These are phyloP conservation scores for Hylaeus anthracinus DNA, from an alignment of 1,140 invertebrate species.

Conservation along the genomic window DNA sequence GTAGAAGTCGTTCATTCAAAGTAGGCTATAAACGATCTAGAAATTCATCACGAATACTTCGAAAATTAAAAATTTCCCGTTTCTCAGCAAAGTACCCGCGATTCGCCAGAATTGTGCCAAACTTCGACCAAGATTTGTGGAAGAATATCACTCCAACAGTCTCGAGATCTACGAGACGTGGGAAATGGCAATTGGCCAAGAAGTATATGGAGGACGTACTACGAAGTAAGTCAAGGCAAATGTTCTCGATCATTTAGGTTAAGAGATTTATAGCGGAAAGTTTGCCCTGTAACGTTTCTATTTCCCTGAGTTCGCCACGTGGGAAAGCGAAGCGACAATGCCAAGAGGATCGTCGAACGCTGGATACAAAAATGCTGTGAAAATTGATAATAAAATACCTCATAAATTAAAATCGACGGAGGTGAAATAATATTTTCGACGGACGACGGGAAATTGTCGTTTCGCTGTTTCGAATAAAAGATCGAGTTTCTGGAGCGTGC, in stretches of 20 bases:
- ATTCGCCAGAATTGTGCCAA: neutral
- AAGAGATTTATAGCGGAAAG: neutral
- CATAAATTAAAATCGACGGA: no score
- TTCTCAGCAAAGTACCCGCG: no score
- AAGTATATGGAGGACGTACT: neutral
- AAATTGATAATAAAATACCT: neutral
- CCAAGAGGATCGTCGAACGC: no score
- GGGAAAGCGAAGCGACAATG: neutral
- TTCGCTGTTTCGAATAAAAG: neutral
- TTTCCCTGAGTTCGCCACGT: neutral
- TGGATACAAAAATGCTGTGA: neutral
- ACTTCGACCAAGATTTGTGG: neutral
- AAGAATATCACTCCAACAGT: neutral
- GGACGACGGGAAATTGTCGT: neutral
- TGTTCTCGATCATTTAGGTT: neutral
- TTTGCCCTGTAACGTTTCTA: neutral
- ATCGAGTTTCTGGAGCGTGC: neutral
- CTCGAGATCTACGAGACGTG: neutral
- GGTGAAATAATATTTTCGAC: no score
- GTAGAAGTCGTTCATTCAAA: no score
- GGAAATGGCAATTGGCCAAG: slow-evolving; percentile 4
- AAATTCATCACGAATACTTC: no score
- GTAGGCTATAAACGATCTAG: no score
- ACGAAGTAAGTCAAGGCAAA: slow-evolving; percentile 1
- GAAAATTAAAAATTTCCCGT: no score